These are phyloP conservation scores for Cyprinus carpio DNA, from an alignment of 2,113 vertebrate genomes.

Conservation along the genomic window DNA sequence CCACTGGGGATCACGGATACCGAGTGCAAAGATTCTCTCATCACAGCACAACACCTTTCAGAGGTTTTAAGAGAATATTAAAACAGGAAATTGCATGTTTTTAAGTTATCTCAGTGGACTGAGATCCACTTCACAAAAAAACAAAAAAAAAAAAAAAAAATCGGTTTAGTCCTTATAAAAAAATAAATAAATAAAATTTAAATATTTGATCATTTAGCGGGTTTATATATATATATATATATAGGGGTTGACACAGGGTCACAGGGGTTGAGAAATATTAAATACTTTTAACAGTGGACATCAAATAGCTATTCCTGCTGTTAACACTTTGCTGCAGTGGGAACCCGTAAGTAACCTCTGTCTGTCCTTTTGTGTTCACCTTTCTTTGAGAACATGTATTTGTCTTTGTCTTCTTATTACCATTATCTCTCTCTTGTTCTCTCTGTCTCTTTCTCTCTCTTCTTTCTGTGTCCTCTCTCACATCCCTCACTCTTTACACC, in stretches of 20 bases:
- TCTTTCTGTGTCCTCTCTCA: constrained; percentile 40
- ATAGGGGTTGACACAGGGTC: no score
- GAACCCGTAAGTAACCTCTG: background rate
- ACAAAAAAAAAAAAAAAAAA: no score
- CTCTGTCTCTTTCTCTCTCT: constrained; percentile 18
- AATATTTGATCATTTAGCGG: no score
- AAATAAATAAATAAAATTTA: no score
- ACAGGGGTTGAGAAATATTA: background rate
- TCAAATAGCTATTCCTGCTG: constrained; percentile 2
- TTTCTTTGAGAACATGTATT: constrained; percentile 46
- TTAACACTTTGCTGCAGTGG: background rate
- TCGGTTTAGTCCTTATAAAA: no score
- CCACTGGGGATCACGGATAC: constrained; percentile 10
- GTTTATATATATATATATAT: no score
- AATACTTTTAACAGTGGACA: background rate
- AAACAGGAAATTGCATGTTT: background rate
- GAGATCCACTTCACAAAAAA: no score
- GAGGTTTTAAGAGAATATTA: background rate
- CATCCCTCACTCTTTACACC: constrained; percentile 4
- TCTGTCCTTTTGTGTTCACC: constrained; percentile 29
- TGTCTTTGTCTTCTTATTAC: constrained; percentile 52
- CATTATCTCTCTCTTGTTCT: constrained; percentile 32
- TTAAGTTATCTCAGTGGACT: background rate
- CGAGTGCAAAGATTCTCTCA: constrained; percentile 9
- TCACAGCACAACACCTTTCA: background rate